Evolutionary conservation across 2,888 invertebrate species (phyloP).

Genomic region (Stenchaetothrips biformis): DNA sequence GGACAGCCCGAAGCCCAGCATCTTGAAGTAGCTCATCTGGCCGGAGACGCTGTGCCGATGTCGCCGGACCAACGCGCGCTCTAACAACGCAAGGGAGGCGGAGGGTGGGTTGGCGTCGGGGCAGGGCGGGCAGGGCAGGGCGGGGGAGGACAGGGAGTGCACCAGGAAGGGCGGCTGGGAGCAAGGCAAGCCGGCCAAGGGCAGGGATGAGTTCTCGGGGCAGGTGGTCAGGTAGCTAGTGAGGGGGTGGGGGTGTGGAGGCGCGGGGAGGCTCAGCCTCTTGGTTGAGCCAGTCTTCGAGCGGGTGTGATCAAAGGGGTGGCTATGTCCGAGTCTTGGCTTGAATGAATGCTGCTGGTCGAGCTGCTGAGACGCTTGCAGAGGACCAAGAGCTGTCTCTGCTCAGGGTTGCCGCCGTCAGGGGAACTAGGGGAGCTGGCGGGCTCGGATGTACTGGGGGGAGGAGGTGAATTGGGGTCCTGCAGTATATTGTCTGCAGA

Average conservation of each 20-base stretch:
- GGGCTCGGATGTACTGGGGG: not conserved
- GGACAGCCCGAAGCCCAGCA: conserved; percentile 65
- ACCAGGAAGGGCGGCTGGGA: conserved; percentile 39
- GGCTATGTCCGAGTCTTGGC: not conserved
- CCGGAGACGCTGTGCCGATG: conserved; percentile 95
- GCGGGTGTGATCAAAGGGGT: not conserved
- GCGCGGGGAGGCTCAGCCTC: not conserved
- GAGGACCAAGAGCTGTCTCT: not conserved
- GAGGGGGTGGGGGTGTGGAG: not conserved
- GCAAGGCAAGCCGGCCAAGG: not conserved
- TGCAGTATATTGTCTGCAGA: not conserved
- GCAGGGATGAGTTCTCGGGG: conserved; percentile 24
- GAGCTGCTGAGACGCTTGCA: conserved; percentile 1
- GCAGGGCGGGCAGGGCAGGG: conserved; percentile 39
- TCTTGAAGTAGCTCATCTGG: conserved; percentile 90
- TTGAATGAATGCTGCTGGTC: not conserved
- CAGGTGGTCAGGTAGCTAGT: conserved; percentile 13
- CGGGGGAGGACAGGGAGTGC: conserved; percentile 45
- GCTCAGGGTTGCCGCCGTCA: not conserved
- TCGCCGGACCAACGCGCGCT: conserved; percentile 56
- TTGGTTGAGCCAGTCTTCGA: not conserved
- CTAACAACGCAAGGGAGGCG: conserved; percentile 25
- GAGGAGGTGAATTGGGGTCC: not conserved
- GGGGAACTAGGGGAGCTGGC: not conserved
- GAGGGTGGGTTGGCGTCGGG: conserved; percentile 32